Evolutionary conservation across 2,113 vertebrate species (phyloP).

Genomic region (Sula dactylatra): DNA sequence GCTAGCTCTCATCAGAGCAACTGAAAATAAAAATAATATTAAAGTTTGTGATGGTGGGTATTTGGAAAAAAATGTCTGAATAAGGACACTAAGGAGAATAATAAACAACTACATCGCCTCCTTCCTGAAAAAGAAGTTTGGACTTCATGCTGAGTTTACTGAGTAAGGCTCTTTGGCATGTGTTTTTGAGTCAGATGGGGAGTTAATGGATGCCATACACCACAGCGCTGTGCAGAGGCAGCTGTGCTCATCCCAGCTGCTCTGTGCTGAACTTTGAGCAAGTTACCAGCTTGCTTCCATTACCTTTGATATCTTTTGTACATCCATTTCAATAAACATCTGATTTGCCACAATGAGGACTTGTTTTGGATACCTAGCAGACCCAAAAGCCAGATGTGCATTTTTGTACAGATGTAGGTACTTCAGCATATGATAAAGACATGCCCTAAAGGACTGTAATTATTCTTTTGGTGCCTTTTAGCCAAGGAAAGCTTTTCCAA

Average conservation of each 20-base stretch:
- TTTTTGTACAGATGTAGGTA: not conserved
- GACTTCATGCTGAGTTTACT: not conserved
- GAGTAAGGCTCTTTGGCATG: not conserved
- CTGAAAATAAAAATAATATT: not conserved
- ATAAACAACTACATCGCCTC: not conserved
- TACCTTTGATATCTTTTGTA: not conserved
- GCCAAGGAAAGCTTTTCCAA: not conserved
- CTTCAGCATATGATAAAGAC: not conserved
- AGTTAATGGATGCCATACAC: not conserved
- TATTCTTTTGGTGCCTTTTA: not conserved
- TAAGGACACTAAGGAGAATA: not conserved
- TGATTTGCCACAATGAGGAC: not conserved
- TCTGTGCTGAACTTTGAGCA: not conserved
- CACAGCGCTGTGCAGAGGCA: not conserved
- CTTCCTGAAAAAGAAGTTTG: not conserved
- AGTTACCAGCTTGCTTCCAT: not conserved
- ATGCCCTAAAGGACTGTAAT: rapidly evolving
- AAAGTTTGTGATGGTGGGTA: not conserved
- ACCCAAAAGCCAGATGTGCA: not conserved
- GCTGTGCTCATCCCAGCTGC: not conserved
- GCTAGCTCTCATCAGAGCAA: not conserved
- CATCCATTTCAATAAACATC: not conserved
- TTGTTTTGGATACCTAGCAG: not conserved
- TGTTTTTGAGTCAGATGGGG: not conserved
- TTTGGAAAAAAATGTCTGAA: not conserved